Evolutionary conservation across 2,888 invertebrate species (phyloP).

Genomic region (Campoplex capitator): DNA sequence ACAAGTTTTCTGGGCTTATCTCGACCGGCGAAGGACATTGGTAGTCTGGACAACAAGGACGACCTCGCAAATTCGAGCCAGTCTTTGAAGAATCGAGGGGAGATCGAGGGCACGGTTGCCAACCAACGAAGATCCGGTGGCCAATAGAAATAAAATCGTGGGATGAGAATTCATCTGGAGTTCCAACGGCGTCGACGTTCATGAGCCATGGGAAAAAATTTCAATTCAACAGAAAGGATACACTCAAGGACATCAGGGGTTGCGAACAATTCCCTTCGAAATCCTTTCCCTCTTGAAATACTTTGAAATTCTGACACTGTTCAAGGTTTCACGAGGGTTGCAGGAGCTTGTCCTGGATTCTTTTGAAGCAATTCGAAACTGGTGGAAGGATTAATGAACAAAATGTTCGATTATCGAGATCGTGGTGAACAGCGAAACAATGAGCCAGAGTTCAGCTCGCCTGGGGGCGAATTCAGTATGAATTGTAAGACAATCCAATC

Average conservation of each 20-base stretch:
- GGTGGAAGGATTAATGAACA: conserved; percentile 12
- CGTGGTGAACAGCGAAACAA: conserved; percentile 26
- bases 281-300: conserved; percentile 29
- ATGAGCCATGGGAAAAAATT: conserved; percentile 19
- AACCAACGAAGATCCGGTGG: conserved; percentile 41
- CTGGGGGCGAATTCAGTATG: conserved; percentile 10
- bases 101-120: conserved; percentile 54
- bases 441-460: conserved; percentile 26
- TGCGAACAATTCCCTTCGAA: conserved; percentile 29
- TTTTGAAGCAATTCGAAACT: background rate
- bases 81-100: conserved; percentile 48
- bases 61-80: conserved; percentile 64
- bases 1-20: conserved; percentile 46
- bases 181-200: conserved; percentile 27
- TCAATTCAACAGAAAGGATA: conserved; percentile 42
- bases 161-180: conserved; percentile 27
- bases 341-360: background rate
- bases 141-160: conserved; percentile 27
- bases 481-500: conserved; percentile 8
- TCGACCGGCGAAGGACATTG: conserved; percentile 52
- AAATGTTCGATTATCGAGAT: conserved; percentile 25
- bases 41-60: conserved; percentile 60
- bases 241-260: conserved; percentile 44
- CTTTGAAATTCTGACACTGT: conserved; percentile 28
- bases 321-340: conserved; percentile 27